Evolutionary conservation across 37 sponge, comb jelly and placozoan genomes (phyloP).

Genomic region (Ephydatia muelleri): DNA sequence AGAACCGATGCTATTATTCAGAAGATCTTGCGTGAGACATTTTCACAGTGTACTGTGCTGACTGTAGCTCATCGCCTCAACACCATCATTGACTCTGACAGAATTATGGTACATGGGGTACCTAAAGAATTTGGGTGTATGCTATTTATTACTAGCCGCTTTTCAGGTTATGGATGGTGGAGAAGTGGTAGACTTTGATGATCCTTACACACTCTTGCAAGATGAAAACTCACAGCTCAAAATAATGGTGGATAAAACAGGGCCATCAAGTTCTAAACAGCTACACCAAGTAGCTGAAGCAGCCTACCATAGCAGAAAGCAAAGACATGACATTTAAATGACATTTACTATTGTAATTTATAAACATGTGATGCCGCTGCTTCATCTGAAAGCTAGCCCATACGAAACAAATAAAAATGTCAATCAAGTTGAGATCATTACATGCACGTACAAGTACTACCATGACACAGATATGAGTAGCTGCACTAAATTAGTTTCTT

Average conservation of each 20-base stretch:
- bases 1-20: constrained; percentile 93
- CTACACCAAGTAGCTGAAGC: constrained; percentile 53
- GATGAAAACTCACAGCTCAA: constrained; percentile 29
- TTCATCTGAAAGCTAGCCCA: no score
- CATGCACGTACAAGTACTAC: no score
- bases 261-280: constrained; percentile 17
- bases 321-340: no score
- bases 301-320: constrained; percentile 18
- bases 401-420: no score
- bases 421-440: no score
- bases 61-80: constrained; percentile 93
- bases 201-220: constrained; percentile 45
- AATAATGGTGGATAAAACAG: constrained; percentile 49
- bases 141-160: not conserved
- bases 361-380: no score
- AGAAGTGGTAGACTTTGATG: constrained; percentile 53
- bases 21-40: constrained; percentile 68
- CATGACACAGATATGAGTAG: no score
- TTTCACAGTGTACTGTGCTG: constrained; percentile 82
- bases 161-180: constrained; percentile 54
- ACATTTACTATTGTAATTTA: no score
- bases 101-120: constrained; percentile 64
- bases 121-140: not conserved
- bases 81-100: constrained; percentile 91
- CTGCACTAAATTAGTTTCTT: no score